phyloP scores from a whole-genome alignment of 2,113 vertebrate genomes.

The Chelonoidis abingdonii region DNA sequence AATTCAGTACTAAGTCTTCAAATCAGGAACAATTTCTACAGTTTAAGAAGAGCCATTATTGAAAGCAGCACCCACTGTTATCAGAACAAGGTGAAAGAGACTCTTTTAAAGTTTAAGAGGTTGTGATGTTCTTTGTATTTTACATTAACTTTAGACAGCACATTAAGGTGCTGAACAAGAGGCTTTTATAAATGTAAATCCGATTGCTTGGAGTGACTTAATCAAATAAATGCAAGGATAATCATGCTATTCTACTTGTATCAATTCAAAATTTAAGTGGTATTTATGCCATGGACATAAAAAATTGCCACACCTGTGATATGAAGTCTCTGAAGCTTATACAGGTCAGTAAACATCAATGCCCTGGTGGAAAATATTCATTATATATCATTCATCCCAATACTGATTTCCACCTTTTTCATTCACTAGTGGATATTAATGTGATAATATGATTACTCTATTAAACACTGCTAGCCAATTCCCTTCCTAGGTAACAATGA shows the following conservation, averaged over 20 bases:
- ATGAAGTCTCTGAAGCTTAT: slow-evolving; percentile 53
- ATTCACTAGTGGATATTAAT: background rate
- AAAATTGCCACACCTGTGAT: slow-evolving; percentile 43
- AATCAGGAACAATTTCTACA: background rate
- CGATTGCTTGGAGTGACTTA: slow-evolving; percentile 42
- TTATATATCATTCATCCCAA: slow-evolving; percentile 14
- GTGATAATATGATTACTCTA: slow-evolving; percentile 18
- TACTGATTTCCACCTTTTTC: background rate
- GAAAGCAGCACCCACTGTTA: rapidly evolving
- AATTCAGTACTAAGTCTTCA: background rate
- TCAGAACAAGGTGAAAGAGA: background rate
- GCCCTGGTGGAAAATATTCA: slow-evolving; percentile 45
- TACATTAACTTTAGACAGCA: slow-evolving; percentile 16
- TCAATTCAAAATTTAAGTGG: slow-evolving; percentile 14
- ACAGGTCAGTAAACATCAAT: slow-evolving; percentile 54
- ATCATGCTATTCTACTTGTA: slow-evolving; percentile 4
- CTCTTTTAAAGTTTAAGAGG: background rate
- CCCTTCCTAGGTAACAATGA: slow-evolving; percentile 19
- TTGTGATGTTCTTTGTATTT: background rate
- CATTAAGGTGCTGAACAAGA: background rate
- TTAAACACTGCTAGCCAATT: background rate
- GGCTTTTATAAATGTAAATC: slow-evolving; percentile 32
- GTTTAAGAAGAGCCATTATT: background rate
- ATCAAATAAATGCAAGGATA: background rate
- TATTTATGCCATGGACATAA: background rate